Evolutionary conservation across 2,797 vertebrate species (phyloP).

Genomic region (Pterois miles): DNA sequence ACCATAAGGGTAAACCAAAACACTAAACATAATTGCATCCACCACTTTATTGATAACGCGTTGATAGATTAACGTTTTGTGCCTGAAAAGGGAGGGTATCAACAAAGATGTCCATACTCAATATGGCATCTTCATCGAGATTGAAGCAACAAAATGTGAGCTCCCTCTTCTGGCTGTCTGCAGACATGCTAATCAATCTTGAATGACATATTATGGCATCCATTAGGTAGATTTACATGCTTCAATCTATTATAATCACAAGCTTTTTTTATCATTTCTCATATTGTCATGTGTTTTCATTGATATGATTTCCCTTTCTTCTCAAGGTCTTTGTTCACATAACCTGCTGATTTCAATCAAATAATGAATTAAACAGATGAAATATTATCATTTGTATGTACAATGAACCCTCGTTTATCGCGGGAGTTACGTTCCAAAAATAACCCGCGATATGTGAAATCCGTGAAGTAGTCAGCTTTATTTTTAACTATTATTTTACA

Average conservation of each 20-base stretch:
- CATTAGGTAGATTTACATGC: neutral
- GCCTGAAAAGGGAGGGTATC: constrained; percentile 4
- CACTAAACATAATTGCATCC: neutral
- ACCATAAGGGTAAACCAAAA: neutral
- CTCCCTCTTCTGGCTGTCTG: neutral
- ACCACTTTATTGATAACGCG: neutral
- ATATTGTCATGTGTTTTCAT: neutral
- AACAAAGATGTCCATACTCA: constrained; percentile 1
- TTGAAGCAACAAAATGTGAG: neutral
- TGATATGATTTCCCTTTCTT: neutral
- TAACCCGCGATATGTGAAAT: too few relatives aligned
- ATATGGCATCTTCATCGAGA: too few relatives aligned
- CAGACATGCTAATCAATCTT: neutral
- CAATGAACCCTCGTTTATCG: too few relatives aligned
- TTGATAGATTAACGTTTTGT: neutral
- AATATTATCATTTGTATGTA: too few relatives aligned
- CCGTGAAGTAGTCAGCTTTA: too few relatives aligned
- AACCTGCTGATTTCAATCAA: neutral
- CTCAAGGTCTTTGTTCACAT: neutral
- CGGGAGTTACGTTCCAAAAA: too few relatives aligned
- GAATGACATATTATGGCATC: neutral
- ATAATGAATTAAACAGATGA: neutral
- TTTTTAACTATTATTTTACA: too few relatives aligned
- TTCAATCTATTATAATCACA: neutral
- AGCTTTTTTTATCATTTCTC: neutral